Evolutionary conservation across 2,113 vertebrate species (phyloP).

Genomic region (Dasyornis broadbenti): DNA sequence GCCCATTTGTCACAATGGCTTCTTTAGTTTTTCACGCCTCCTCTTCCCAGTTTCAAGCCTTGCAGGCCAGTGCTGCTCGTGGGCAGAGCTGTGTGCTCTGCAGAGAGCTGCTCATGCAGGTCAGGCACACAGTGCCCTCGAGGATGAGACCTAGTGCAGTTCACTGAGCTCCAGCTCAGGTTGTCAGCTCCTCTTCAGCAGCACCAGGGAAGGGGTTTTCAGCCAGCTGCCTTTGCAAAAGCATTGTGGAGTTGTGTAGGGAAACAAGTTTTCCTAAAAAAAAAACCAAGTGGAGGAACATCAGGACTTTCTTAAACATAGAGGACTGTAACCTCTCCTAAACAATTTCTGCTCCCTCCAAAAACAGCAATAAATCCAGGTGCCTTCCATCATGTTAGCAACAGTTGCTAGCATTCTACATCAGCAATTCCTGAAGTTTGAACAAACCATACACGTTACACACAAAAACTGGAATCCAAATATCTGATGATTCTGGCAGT

Average conservation of each 20-base stretch:
- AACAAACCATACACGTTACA: rapidly evolving
- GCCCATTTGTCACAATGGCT: slow-evolving; percentile 17
- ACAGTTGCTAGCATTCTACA: not conserved
- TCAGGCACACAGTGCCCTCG: not conserved
- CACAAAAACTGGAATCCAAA: not conserved
- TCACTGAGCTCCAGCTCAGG: not conserved
- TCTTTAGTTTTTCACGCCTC: not conserved
- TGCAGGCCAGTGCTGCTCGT: not conserved
- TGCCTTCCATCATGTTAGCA: not conserved
- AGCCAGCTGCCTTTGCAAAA: not conserved
- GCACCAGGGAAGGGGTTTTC: not conserved
- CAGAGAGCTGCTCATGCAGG: not conserved
- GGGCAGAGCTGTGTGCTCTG: not conserved
- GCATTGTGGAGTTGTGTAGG: not conserved
- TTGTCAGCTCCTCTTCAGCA: not conserved
- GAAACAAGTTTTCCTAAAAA: not conserved
- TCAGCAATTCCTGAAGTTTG: not conserved
- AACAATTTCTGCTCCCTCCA: not conserved
- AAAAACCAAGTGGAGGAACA: not conserved
- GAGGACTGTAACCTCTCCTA: not conserved
- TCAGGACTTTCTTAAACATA: not conserved
- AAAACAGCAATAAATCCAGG: not conserved
- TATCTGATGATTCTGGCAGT: not conserved
- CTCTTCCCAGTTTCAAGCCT: not conserved
- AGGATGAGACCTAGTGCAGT: not conserved